Conservation (phyloP, 2,888 invertebrate genomes). For the Rosalia funebris region DNA sequence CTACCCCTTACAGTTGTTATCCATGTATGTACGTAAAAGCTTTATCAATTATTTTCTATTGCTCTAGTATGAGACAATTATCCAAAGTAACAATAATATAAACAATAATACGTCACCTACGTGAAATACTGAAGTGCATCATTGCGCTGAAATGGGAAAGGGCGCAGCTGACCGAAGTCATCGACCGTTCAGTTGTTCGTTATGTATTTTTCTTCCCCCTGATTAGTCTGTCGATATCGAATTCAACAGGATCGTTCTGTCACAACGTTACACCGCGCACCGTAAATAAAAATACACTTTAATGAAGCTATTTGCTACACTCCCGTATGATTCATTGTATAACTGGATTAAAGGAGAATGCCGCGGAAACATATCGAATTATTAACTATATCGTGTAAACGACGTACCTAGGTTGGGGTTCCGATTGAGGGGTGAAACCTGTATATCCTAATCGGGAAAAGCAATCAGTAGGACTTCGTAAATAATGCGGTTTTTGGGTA, state of each 20-base stretch:
- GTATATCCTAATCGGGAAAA: too few relatives aligned
- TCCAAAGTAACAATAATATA: too few relatives aligned
- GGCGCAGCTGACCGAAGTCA: slow-evolving; percentile 46
- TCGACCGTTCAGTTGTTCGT: slow-evolving; percentile 42
- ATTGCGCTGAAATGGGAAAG: slow-evolving; percentile 45
- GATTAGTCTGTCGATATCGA: slow-evolving; percentile 37
- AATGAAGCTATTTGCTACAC: slow-evolving; percentile 6
- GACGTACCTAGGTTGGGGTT: background rate
- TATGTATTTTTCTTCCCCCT: slow-evolving; percentile 35
- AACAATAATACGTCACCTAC: too few relatives aligned
- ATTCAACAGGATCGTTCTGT: slow-evolving; percentile 24
- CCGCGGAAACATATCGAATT: slow-evolving; percentile 2
- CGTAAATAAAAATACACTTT: slow-evolving; percentile 4
- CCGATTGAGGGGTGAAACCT: too few relatives aligned
- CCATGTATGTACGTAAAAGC: too few relatives aligned
- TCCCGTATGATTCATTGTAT: slow-evolving; percentile 9
- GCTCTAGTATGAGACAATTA: too few relatives aligned
- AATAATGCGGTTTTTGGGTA: too few relatives aligned
- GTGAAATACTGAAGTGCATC: too few relatives aligned
- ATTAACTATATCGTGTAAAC: background rate
- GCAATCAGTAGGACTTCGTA: too few relatives aligned
- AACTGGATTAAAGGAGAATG: background rate
- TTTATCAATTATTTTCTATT: too few relatives aligned
- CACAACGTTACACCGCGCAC: slow-evolving; percentile 8
- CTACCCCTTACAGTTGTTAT: too few relatives aligned